Evolutionary conservation across 2,113 vertebrate genomes (phyloP), one percentile per base, ranked within the genome.

Genomic region (Centropristis striata): DNA sequence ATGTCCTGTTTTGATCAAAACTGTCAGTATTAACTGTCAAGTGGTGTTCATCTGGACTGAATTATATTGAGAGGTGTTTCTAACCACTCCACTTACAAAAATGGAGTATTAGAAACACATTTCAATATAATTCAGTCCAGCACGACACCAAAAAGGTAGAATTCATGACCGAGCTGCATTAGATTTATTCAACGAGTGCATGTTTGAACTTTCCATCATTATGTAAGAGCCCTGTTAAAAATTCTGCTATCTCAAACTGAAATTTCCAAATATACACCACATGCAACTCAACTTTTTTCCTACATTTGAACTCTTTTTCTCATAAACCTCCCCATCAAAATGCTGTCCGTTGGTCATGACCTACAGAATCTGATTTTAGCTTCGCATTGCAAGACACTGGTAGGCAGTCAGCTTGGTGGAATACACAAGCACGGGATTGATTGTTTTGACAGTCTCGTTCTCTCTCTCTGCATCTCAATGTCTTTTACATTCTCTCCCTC

Each of bases 401-500:
- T 54, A 25, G 47, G 8, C 67, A 65, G 78, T 83, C 69, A 50
- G 69, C 69, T 63, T 10, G 54, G 51, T 64, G 58, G 70, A 71
- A 39, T 51, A 54, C 37, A 58, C 23, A 42, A 50, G 49, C 70
- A 53, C 61, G 2, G 2, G 39, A 83, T 67, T 68, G 74, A 84
- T 54, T 59, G 23, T 23, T 86, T 27, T 78, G 83, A 86, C 72
- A 70, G 47, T 14, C 55, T 46, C 67, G 44, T 51, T 74, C 44
- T 75, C 50, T 65, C 25, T 75, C 14, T 57, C 71, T 74, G 68
- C 54, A 18, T 83, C 71, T 50, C 67, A 39, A n/a, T 42, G 60
- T 67, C 68, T 67, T 80, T 44, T 54, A 47, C 84, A 76, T 81
- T 77, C 59, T 42, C 55, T 75, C 67, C 54, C 60, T 84, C 23